Evolutionary conservation across 2,113 vertebrate genomes (phyloP).

Genomic region (Illadopsis cleaveri): DNA sequence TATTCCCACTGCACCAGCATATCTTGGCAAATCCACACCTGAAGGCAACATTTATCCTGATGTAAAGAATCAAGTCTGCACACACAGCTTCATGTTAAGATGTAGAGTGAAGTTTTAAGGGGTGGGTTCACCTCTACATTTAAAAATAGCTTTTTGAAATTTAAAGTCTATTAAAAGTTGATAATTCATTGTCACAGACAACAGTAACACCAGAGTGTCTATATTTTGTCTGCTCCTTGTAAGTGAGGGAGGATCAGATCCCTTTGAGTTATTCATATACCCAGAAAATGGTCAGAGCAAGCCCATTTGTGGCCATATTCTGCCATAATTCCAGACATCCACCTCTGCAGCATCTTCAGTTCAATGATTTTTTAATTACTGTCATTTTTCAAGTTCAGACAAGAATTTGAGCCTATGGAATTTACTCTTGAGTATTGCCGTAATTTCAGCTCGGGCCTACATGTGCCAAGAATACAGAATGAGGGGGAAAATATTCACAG

Average conservation of each 20-base stretch:
- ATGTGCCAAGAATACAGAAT: background rate
- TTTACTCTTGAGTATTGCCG: background rate
- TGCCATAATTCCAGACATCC: background rate
- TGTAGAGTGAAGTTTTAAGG: background rate
- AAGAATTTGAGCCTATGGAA: slow-evolving; percentile 20
- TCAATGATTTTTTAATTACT: slow-evolving; percentile 52
- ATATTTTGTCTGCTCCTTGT: background rate
- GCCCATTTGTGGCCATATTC: background rate
- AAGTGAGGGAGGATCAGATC: background rate
- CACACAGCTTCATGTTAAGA: background rate
- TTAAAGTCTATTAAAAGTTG: background rate
- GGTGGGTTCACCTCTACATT: background rate
- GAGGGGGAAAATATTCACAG: background rate
- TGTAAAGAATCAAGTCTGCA: background rate
- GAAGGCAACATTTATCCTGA: background rate
- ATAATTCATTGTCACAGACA: background rate
- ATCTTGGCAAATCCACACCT: background rate
- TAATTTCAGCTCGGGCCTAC: background rate
- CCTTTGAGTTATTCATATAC: background rate
- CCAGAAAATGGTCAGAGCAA: background rate
- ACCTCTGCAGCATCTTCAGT: background rate
- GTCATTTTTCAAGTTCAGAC: slow-evolving; percentile 18
- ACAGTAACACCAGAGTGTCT: background rate
- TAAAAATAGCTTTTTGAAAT: background rate
- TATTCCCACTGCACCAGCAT: background rate